These are phyloP conservation scores for Spicauda simplicius DNA, from an alignment of 2,888 invertebrate species.

Conservation along the genomic window DNA sequence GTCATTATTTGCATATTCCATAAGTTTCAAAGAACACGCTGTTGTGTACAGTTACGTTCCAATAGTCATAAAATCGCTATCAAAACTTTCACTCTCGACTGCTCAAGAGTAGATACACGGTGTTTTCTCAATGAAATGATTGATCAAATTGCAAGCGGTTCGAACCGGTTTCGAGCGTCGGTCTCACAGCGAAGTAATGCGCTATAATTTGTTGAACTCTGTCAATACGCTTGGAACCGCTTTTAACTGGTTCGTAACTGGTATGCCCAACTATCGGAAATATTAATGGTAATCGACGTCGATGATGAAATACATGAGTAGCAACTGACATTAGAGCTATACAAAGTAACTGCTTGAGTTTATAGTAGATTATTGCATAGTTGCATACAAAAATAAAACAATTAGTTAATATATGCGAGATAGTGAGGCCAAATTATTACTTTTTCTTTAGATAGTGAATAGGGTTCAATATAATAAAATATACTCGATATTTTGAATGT, in stretches of 20 bases:
- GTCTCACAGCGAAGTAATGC: constrained; percentile 14
- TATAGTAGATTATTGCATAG: too few relatives aligned
- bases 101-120: neutral
- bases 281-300: neutral
- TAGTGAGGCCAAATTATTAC: too few relatives aligned
- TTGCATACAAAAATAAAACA: too few relatives aligned
- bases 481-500: too few relatives aligned
- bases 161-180: constrained; percentile 17
- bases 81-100: constrained; percentile 17
- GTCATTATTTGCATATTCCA: too few relatives aligned
- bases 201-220: constrained; percentile 21
- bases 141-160: constrained; percentile 21
- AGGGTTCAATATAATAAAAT: too few relatives aligned
- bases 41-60: neutral
- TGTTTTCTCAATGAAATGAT: constrained; percentile 29
- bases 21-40: neutral
- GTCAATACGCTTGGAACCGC: constrained; percentile 12
- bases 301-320: constrained; percentile 8
- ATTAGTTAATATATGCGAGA: too few relatives aligned
- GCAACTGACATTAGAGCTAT: neutral
- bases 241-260: constrained; percentile 20
- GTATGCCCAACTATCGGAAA: constrained; percentile 13
- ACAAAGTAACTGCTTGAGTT: too few relatives aligned
- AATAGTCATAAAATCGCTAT: constrained; percentile 1
- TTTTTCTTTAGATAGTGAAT: too few relatives aligned